phyloP scores from a whole-genome alignment of 2,113 vertebrate species.

The Grallaria varia region DNA sequence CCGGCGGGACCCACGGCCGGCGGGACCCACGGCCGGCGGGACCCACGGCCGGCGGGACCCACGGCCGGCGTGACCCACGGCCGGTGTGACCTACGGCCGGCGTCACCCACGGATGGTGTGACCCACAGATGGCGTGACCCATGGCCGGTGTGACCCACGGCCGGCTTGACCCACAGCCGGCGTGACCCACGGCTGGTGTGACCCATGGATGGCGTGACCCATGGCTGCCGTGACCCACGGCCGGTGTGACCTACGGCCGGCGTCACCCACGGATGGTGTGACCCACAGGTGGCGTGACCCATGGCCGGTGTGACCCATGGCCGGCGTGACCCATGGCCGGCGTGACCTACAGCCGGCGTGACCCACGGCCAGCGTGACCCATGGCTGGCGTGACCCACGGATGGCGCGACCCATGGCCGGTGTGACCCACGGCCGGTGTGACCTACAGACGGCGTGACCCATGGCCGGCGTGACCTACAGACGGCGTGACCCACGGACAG shows the following conservation, averaged over 20 bases:
- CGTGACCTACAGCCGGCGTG: fast-evolving
- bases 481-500: background rate
- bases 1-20: fast-evolving
- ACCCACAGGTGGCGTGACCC: too few relatives aligned
- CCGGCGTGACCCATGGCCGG: too few relatives aligned
- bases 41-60: fast-evolving
- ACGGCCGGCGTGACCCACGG: background rate
- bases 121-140: too few relatives aligned
- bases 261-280: background rate
- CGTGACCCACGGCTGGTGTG: fast-evolving
- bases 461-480: fast-evolving
- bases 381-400: background rate
- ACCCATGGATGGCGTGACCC: too few relatives aligned
- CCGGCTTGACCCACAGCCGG: fast-evolving
- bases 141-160: background rate
- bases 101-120: background rate
- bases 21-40: fast-evolving
- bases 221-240: background rate
- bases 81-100: fast-evolving
- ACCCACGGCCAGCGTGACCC: fast-evolving
- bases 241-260: fast-evolving
- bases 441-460: background rate
- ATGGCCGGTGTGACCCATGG: background rate
- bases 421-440: fast-evolving
- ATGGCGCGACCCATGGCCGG: fast-evolving